Evolutionary conservation across 2,113 vertebrate genomes (phyloP), one percentile per base, ranked within the genome.

Genomic region (Tupaia tana): DNA sequence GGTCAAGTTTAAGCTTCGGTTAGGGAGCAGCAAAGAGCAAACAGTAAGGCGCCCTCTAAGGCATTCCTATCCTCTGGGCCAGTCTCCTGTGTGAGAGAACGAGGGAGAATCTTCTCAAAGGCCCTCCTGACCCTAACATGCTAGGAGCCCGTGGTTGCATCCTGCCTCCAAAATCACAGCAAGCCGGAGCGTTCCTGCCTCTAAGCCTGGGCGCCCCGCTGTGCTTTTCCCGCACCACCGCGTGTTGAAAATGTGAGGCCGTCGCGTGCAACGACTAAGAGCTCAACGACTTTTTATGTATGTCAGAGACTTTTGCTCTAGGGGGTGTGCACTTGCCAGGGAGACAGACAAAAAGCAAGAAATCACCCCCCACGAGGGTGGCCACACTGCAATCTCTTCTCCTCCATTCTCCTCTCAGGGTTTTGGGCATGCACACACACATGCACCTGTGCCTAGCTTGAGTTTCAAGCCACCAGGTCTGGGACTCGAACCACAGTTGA

Each of bases 1-100:
- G 63, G 31, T 93, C 90, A 87, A 67, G 71, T 77, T 90, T 66
- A 70, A 93, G 75, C 9, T n/a, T 79, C 58, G 85, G 34, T 19
- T 89, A 56, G 34, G 25, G 34, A 80, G 25, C 54, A 86, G 34
- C 67, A 88, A 90, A 58, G 56, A 93, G 18, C 25, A 31, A 52
- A 75, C 5, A 54, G 24, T 24, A 56, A 66, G 18, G 31, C 2
- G 2, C 64, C 73, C 31, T 82, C 1, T 0, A 34, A 81, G 20
- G 52, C 19, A 27, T 15, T 56, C 34, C 29, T 3, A 67, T 7
- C 73, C 15, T 61, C 54, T 9, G 11, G 73, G 7, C 31, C 34
- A 5, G 63, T 11, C 25, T 90, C 25, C 43, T 54, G 18, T 61
- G 54, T 59, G 16, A n/a, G 64, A 64, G 34, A n/a, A 4, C 22